Conservation (phyloP, 2,113 vertebrate genomes). For the Dryoscopus gambensis region DNA sequence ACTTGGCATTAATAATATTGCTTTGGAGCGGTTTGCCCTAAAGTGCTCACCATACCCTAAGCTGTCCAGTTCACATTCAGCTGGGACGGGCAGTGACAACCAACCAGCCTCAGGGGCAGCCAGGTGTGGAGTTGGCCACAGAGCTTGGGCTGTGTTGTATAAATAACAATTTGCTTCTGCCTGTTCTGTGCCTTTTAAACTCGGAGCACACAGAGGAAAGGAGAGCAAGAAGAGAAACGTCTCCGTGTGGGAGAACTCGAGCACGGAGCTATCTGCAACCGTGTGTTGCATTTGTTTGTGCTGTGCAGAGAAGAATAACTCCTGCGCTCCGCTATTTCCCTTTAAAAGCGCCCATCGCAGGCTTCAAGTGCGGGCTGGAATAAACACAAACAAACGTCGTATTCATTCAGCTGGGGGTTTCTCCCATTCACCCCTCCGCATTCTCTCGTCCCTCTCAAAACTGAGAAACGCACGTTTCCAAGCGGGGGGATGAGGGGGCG, state of each 20-base stretch:
- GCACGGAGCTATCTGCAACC: fast-evolving
- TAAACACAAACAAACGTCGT: not conserved
- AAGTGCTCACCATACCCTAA: not conserved
- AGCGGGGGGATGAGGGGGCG: not conserved
- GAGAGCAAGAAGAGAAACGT: not conserved
- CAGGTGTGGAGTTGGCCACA: not conserved
- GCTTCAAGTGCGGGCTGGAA: not conserved
- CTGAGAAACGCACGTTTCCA: constrained; percentile 52
- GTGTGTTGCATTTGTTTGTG: fast-evolving
- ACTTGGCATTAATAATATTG: not conserved
- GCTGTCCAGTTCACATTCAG: not conserved
- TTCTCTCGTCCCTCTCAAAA: not conserved
- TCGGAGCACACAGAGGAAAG: not conserved
- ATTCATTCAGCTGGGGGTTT: not conserved
- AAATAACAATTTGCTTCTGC: not conserved
- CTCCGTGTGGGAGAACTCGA: not conserved
- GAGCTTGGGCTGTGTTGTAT: not conserved
- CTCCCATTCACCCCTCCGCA: not conserved
- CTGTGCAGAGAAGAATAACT: not conserved
- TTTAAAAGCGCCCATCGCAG: not conserved
- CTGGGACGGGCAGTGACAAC: not conserved
- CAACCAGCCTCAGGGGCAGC: not conserved
- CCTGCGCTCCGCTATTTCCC: not conserved
- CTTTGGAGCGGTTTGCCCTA: not conserved
- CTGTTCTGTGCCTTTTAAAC: not conserved